These are phyloP conservation scores for Nebria salina DNA, from an alignment of 2,888 invertebrate species.

Conservation along the genomic window DNA sequence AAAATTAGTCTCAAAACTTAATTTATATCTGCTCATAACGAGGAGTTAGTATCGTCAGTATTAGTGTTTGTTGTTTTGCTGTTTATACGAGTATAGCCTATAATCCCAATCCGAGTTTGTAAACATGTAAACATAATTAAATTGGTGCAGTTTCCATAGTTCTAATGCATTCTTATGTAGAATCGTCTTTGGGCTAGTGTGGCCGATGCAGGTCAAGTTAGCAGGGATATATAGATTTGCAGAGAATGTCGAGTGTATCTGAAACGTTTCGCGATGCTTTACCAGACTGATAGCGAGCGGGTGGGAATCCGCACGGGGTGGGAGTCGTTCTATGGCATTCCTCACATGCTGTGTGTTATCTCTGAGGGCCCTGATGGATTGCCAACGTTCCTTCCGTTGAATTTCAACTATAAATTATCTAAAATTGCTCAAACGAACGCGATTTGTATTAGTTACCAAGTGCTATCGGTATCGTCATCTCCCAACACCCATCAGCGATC, in stretches of 20 bases:
- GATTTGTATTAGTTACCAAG: constrained; percentile 44
- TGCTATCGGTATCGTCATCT: constrained; percentile 3
- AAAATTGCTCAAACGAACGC: constrained; percentile 43
- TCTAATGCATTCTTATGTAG: not conserved
- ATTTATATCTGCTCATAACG: constrained; percentile 42
- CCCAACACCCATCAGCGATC: too few species aligned
- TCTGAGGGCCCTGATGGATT: constrained; percentile 38
- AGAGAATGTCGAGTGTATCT: constrained; percentile 27
- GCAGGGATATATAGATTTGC: constrained; percentile 1
- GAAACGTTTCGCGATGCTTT: constrained; percentile 26
- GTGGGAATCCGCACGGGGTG: not conserved
- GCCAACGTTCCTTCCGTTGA: constrained; percentile 39
- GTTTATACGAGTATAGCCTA: not conserved
- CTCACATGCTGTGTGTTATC: constrained; percentile 45
- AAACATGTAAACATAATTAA: too few species aligned
- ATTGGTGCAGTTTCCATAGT: not conserved
- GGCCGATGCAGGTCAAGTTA: constrained; percentile 28
- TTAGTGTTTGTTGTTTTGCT: not conserved
- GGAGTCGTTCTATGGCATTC: constrained; percentile 24
- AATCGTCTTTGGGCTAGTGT: not conserved
- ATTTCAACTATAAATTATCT: constrained; percentile 46
- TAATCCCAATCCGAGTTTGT: not conserved
- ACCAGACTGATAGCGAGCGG: not conserved
- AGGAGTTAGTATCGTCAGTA: constrained; percentile 39
- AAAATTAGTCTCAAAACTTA: constrained; percentile 43